Conservation (phyloP, 2,888 invertebrate genomes). For the Erebia ligea region DNA sequence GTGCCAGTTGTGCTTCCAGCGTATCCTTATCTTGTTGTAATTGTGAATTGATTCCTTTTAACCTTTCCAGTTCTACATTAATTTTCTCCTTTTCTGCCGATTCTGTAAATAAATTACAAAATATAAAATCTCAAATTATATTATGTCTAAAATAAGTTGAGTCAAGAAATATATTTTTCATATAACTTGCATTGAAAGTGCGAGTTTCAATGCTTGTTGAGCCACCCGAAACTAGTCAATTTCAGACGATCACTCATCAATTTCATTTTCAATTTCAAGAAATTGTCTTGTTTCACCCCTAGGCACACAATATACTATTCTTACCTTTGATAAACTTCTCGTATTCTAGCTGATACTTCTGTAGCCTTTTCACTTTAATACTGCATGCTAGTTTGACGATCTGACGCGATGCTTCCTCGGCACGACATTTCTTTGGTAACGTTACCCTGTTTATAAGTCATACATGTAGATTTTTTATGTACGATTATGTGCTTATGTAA, state of each 20-base stretch:
- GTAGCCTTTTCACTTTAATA: conserved; percentile 95
- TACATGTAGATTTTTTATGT: no score
- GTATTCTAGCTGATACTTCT: conserved; percentile 96
- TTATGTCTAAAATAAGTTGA: not conserved
- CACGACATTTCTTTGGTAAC: conserved; percentile 97
- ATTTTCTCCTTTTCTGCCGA: conserved; percentile 84
- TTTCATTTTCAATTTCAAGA: no score
- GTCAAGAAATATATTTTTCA: no score
- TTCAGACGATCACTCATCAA: no score
- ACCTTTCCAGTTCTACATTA: conserved; percentile 84
- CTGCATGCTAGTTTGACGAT: conserved; percentile 95
- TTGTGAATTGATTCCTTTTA: conserved; percentile 74
- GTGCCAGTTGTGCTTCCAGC: conserved; percentile 65
- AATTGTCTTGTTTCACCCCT: no score
- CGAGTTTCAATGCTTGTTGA: no score
- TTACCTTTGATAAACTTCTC: conserved; percentile 79
- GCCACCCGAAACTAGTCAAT: no score
- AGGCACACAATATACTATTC: no score
- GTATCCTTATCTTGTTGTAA: conserved; percentile 71
- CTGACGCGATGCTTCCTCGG: conserved; percentile 93
- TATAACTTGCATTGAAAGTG: no score
- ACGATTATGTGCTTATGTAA: no score
- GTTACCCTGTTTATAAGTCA: conserved; percentile 84
- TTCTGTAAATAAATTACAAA: conserved; percentile 54
- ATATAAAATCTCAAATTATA: not conserved